A percentile compares a stretch with the other conserved stretches of the same genome.
Evolutionary conservation across 2,888 invertebrate genomes (phyloP).

Genomic region (Tromatobia lineatoria): DNA sequence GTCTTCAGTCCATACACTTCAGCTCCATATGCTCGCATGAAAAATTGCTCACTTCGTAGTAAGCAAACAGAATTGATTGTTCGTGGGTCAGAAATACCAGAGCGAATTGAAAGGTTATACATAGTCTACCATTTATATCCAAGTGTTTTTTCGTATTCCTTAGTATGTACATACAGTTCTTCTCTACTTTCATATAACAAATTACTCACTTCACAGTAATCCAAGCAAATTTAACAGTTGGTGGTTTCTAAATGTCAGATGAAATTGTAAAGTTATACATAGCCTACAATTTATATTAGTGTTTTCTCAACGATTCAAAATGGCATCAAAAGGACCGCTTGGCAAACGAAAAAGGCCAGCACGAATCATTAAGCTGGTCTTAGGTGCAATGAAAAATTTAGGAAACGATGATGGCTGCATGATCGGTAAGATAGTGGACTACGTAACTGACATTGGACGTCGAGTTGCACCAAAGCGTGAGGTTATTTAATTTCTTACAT

Average conservation of each 20-base stretch:
- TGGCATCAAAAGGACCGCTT: conserved; percentile 54
- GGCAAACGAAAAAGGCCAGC: conserved; percentile 63
- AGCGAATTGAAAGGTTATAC: conserved; percentile 44
- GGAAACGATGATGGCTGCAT: conserved; percentile 71
- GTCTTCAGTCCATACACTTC: not conserved
- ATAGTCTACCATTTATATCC: conserved; percentile 4
- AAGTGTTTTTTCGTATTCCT: not conserved
- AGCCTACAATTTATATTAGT: conserved; percentile 11
- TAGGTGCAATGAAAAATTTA: conserved; percentile 73
- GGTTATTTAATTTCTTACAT: conserved; percentile 59
- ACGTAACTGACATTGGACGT: conserved; percentile 67
- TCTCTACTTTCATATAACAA: conserved; percentile 12
- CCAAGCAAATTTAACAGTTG: not conserved
- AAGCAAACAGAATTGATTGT: not conserved
- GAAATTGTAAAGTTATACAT: conserved; percentile 47
- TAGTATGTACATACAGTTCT: not conserved
- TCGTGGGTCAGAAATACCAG: conserved; percentile 16
- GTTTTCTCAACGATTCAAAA: not conserved
- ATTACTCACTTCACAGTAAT: conserved; percentile 44
- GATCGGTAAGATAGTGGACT: conserved; percentile 74
- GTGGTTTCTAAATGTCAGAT: conserved; percentile 18
- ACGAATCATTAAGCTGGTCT: conserved; percentile 70
- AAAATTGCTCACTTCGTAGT: conserved; percentile 48
- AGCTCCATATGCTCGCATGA: not conserved
- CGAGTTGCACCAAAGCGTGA: conserved; percentile 73